A percentile compares a stretch with the other conserved stretches of the same genome.
Conservation (phyloP, 1,140 invertebrate species). For the Cherax quadricarinatus region DNA sequence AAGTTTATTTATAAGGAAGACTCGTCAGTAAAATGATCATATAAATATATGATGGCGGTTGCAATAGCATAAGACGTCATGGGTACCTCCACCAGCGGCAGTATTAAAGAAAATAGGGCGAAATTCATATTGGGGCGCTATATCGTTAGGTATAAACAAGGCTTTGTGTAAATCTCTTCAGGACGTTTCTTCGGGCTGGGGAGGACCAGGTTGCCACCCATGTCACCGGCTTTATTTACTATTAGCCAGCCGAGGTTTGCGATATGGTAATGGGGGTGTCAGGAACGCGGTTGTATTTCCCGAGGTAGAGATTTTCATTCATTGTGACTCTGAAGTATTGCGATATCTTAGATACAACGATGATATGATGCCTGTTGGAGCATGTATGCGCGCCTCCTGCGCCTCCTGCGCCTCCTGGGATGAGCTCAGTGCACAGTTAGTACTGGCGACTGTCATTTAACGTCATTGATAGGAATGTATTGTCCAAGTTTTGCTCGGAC, state of each 20-base stretch:
- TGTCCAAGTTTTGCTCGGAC: too few relatives aligned
- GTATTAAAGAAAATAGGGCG: conserved; percentile 45
- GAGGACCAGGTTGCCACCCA: not conserved
- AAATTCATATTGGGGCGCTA: conserved; percentile 34
- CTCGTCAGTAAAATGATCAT: not conserved
- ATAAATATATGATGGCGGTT: not conserved
- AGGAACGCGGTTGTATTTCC: too few relatives aligned
- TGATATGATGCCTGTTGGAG: too few relatives aligned
- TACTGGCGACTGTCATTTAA: too few relatives aligned
- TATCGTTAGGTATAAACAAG: conserved; percentile 38
- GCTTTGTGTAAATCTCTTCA: conserved; percentile 11
- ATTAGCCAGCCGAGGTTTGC: not conserved
- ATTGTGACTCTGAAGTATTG: too few relatives aligned
- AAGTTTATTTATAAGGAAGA: not conserved
- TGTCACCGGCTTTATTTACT: not conserved
- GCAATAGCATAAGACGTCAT: not conserved
- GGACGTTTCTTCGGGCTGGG: not conserved
- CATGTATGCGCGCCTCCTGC: too few relatives aligned
- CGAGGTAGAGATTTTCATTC: too few relatives aligned
- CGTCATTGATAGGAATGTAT: too few relatives aligned
- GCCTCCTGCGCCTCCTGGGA: too few relatives aligned
- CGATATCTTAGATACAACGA: too few relatives aligned
- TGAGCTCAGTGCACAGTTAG: too few relatives aligned
- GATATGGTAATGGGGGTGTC: too few relatives aligned
- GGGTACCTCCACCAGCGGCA: conserved; percentile 15